phyloP scores from a whole-genome alignment of 2,888 invertebrate species.

The Caenorhabditis auriculariae region DNA sequence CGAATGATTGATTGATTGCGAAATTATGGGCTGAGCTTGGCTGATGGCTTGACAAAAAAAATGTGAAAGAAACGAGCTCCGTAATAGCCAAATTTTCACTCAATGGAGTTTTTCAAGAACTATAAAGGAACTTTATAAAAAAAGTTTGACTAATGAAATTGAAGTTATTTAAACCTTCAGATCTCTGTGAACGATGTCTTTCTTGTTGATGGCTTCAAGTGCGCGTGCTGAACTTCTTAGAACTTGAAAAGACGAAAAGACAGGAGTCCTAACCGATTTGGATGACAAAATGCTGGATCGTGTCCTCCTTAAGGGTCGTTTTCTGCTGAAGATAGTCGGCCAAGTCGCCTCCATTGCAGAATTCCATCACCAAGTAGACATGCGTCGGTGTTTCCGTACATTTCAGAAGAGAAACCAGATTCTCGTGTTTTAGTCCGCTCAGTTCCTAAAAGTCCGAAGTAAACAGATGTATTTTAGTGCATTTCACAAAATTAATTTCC shows the following conservation, averaged over 20 bases:
- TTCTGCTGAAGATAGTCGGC: slow-evolving; percentile 93
- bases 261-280: slow-evolving; percentile 89
- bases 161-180: too few species aligned
- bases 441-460: slow-evolving; percentile 77
- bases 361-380: slow-evolving; percentile 97
- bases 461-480: background rate
- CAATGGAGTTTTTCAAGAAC: too few species aligned
- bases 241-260: slow-evolving; percentile 2
- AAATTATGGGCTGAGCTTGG: too few species aligned
- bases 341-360: slow-evolving; percentile 96
- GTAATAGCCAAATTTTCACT: too few species aligned
- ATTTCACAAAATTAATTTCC: background rate
- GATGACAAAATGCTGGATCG: slow-evolving; percentile 87
- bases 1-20: too few species aligned
- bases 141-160: too few species aligned
- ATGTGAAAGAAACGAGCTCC: too few species aligned
- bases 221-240: slow-evolving; percentile 84
- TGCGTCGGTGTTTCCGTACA: slow-evolving; percentile 93
- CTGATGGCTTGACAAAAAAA: too few species aligned
- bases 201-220: slow-evolving; percentile 92
- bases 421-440: slow-evolving; percentile 94
- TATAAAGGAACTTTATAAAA: too few species aligned
- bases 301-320: slow-evolving; percentile 93
- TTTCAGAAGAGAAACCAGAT: slow-evolving; percentile 94
- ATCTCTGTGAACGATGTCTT: slow-evolving; percentile 97